Conservation (phyloP, 2,113 vertebrate genomes). For the Cavia aperea region DNA sequence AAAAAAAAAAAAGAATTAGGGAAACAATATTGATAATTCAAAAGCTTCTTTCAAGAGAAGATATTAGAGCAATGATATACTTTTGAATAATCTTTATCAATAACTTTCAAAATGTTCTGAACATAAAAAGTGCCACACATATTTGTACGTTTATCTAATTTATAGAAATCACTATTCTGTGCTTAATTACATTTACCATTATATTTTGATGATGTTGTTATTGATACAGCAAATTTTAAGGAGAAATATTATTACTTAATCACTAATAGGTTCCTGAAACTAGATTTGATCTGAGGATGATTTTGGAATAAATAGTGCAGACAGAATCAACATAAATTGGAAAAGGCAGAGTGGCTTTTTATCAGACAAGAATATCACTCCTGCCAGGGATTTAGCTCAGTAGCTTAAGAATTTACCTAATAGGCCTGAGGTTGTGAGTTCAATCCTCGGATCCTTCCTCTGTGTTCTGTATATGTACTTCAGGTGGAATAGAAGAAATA, state of each 20-base stretch:
- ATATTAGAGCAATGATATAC: not conserved
- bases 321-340: not conserved
- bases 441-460: not conserved
- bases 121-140: not conserved
- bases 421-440: too few species aligned
- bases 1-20: not conserved
- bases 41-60: not conserved
- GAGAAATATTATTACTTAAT: not conserved
- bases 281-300: constrained; percentile 25
- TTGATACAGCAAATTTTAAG: constrained; percentile 8
- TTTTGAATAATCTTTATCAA: not conserved
- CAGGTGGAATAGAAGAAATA: not conserved
- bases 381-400: too few species aligned
- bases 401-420: too few species aligned
- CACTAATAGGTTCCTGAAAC: not conserved
- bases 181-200: not conserved
- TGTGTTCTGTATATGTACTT: not conserved
- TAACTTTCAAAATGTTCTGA: constrained; percentile 6
- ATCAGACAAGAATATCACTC: not conserved
- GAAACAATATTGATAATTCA: not conserved
- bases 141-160: not conserved
- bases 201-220: not conserved
- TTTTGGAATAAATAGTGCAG: not conserved
- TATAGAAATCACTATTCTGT: not conserved
- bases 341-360: not conserved